phyloP scores from a whole-genome alignment of 2,797 vertebrate species.

The Chloroceryle inda region DNA sequence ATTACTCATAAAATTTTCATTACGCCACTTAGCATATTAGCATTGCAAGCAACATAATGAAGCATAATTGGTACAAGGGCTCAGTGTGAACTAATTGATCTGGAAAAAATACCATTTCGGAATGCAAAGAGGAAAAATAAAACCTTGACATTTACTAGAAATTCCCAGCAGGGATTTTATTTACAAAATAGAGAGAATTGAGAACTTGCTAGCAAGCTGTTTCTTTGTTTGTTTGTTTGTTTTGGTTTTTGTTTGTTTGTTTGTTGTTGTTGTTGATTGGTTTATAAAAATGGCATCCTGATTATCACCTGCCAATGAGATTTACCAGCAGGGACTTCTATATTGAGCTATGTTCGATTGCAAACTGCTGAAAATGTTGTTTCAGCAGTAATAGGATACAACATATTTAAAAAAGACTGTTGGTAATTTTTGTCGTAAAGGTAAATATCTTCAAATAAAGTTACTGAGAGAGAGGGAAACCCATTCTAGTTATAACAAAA shows the following conservation, averaged over 20 bases:
- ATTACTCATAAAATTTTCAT: neutral
- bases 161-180: neutral
- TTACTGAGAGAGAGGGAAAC: neutral
- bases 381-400: neutral
- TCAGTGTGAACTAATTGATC: neutral
- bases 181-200: neutral
- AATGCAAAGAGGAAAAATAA: neutral
- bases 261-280: neutral
- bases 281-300: neutral
- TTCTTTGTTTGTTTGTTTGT: neutral
- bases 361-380: neutral
- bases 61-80: neutral
- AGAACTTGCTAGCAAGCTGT: neutral
- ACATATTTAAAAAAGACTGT: neutral
- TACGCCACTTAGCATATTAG: neutral
- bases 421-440: neutral
- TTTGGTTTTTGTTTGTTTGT: neutral
- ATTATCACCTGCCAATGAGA: neutral
- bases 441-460: neutral
- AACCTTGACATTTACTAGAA: neutral
- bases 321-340: neutral
- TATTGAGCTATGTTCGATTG: neutral
- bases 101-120: neutral
- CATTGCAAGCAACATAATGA: constrained; percentile 12
- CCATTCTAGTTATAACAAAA: neutral